Evolutionary conservation across 2,797 vertebrate species (phyloP).

Genomic region (Cynopterus sphinx): DNA sequence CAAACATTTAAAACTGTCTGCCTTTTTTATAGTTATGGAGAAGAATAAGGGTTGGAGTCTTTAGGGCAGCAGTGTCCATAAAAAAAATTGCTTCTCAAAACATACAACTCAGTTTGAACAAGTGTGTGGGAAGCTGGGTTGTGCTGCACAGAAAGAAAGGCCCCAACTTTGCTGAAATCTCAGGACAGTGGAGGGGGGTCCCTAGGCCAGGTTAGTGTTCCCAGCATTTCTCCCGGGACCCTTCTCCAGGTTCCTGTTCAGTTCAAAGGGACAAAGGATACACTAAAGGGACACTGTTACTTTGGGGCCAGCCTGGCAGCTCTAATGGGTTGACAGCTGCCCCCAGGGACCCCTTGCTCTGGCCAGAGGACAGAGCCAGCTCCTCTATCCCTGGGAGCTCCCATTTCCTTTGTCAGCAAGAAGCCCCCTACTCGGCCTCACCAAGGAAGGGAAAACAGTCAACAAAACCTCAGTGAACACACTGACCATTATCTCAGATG

Average conservation of each 20-base stretch:
- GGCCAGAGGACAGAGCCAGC: neutral
- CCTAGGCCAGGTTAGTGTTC: neutral
- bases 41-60: neutral
- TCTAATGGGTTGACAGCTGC: accelerated
- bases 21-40: neutral
- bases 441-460: neutral
- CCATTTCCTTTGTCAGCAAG: neutral
- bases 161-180: neutral
- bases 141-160: neutral
- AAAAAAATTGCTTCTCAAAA: neutral
- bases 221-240: neutral
- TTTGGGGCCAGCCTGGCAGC: neutral
- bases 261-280: neutral
- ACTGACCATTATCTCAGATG: neutral
- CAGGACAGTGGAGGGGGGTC: neutral
- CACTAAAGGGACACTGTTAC: neutral
- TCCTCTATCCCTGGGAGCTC: neutral
- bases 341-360: neutral
- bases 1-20: neutral
- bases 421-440: too few species aligned
- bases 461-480: neutral
- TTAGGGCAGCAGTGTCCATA: neutral
- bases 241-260: neutral
- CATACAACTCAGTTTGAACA: neutral
- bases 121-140: neutral